Conservation (phyloP, 2,888 invertebrate species). For the Polydrusus tereticollis region DNA sequence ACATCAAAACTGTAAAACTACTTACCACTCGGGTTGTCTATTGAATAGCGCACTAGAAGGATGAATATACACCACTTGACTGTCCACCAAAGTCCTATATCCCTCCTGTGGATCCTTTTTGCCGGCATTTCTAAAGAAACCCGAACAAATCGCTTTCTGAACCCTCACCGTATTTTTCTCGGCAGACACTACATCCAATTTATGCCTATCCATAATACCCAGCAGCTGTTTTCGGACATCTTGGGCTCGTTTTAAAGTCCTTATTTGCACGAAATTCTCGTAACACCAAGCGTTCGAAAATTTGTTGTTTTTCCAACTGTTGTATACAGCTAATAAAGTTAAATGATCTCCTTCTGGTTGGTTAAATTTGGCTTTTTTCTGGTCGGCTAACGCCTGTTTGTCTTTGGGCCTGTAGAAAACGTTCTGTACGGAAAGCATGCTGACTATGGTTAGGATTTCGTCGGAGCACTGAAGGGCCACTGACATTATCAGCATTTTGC, state of each 20-base stretch:
- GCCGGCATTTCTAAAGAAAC: slow-evolving; percentile 98
- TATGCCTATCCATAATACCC: slow-evolving; percentile 98
- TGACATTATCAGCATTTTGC: slow-evolving; percentile 99
- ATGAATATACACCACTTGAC: slow-evolving; percentile 98
- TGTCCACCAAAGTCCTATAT: slow-evolving; percentile 96
- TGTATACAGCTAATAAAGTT: slow-evolving; percentile 97
- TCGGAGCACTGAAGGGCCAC: slow-evolving; percentile 98
- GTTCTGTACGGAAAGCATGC: slow-evolving; percentile 99
- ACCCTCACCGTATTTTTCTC: slow-evolving; percentile 95
- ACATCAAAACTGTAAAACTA: slow-evolving; percentile 34
- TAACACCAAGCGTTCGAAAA: slow-evolving; percentile 99
- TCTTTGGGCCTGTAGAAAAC: slow-evolving; percentile 97
- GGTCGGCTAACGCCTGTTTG: slow-evolving; percentile 96
- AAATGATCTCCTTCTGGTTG: slow-evolving; percentile 99
- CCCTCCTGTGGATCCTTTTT: slow-evolving; percentile 99
- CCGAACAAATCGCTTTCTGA: slow-evolving; percentile 98
- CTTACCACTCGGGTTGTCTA: slow-evolving; percentile 96
- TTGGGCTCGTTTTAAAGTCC: slow-evolving; percentile 96
- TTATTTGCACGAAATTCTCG: slow-evolving; percentile 98
- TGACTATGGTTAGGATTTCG: slow-evolving; percentile 97
- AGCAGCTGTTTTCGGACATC: slow-evolving; percentile 97
- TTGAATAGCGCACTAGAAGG: slow-evolving; percentile 98
- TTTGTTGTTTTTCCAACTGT: slow-evolving; percentile 99
- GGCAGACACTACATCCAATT: slow-evolving; percentile 96
- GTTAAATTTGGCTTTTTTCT: slow-evolving; percentile 99